These are phyloP conservation scores for Peromyscus attwateri DNA, from an alignment of 2,797 vertebrate species.

Conservation along the genomic window DNA sequence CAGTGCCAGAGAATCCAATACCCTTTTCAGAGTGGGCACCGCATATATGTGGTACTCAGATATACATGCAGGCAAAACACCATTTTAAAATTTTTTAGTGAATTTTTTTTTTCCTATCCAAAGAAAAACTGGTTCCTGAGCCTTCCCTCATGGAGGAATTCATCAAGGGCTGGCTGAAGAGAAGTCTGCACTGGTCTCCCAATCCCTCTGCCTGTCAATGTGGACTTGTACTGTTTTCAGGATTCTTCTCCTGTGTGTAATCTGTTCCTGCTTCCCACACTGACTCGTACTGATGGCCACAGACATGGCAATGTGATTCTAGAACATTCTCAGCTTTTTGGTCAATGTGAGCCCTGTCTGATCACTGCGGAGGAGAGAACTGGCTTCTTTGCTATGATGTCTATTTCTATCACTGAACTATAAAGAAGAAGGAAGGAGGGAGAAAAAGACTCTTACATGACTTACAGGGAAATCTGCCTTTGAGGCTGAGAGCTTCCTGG, in stretches of 20 bases:
- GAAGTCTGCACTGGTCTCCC: accelerated
- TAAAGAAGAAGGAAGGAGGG: no score
- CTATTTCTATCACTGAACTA: neutral
- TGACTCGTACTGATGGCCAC: neutral
- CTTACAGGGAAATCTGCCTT: neutral
- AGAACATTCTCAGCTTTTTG: neutral
- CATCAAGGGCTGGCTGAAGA: neutral
- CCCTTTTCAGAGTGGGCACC: neutral
- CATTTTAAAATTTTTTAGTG: neutral
- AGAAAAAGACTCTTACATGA: neutral
- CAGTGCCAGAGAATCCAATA: neutral
- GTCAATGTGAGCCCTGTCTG: neutral
- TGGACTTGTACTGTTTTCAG: neutral
- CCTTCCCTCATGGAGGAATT: neutral
- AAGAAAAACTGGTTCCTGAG: neutral
- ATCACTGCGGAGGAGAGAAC: neutral
- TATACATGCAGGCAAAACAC: neutral
- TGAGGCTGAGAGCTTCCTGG: neutral
- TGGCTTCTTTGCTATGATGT: no score
- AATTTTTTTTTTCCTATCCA: neutral
- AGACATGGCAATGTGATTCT: neutral
- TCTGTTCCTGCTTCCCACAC: neutral
- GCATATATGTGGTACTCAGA: neutral
- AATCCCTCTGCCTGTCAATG: accelerated
- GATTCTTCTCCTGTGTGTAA: no score